phyloP scores from a whole-genome alignment of 1,140 invertebrate genomes.

The Ceratina calcarata region DNA sequence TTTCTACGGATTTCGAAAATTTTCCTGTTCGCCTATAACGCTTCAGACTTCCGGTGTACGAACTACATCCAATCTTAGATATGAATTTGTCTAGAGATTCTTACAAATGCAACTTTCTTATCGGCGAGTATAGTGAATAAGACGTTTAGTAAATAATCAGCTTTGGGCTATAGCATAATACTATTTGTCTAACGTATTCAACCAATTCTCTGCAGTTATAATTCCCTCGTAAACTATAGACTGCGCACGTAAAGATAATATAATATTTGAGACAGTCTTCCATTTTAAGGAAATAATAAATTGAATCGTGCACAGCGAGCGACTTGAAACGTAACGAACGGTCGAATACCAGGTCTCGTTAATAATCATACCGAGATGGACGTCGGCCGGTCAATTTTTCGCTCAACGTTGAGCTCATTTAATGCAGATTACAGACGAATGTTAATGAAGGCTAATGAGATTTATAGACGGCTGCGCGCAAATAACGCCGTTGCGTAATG shows the following conservation, averaged over 20 bases:
- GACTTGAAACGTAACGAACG: not conserved
- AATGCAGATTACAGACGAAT: conserved; percentile 49
- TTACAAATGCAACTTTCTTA: too few relatives aligned
- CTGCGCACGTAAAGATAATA: not conserved
- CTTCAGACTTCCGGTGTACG: not conserved
- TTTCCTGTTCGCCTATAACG: not conserved
- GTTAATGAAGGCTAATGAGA: conserved; percentile 60
- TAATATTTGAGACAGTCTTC: not conserved
- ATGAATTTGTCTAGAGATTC: too few relatives aligned
- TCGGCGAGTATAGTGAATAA: too few relatives aligned
- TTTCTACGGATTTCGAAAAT: conserved; percentile 36
- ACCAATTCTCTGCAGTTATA: not conserved
- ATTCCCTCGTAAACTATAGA: not conserved
- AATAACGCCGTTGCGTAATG: conserved; percentile 50
- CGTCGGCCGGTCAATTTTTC: not conserved
- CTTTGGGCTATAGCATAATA: too few relatives aligned
- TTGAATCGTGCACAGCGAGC: not conserved
- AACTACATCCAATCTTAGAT: too few relatives aligned
- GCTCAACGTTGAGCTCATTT: conserved; percentile 22
- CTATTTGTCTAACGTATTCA: not conserved
- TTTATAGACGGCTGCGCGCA: conserved; percentile 48
- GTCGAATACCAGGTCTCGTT: not conserved
- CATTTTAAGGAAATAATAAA: not conserved
- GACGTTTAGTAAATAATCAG: too few relatives aligned
- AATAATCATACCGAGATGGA: not conserved